These are phyloP conservation scores for Pristionchus mayeri DNA, from an alignment of 2,888 invertebrate species.

Conservation along the genomic window DNA sequence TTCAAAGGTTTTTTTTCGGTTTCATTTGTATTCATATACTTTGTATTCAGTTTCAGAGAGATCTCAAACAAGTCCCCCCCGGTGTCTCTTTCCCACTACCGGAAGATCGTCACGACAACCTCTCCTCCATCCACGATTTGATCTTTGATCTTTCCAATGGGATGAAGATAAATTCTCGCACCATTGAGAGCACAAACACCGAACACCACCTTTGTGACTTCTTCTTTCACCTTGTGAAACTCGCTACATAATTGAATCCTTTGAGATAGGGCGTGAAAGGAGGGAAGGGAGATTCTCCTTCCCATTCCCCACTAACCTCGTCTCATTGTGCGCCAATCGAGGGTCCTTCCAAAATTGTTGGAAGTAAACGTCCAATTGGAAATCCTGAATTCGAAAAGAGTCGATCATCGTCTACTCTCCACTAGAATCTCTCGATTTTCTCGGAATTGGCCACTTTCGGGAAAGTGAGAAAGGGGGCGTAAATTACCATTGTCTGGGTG, in stretches of 20 bases:
- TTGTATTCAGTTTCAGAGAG: not conserved
- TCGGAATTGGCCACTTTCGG: too few relatives aligned
- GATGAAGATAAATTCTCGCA: not conserved
- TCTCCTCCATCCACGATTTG: not conserved
- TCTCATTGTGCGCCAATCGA: slow-evolving; percentile 72
- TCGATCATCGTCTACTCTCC: not conserved
- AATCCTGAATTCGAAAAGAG: slow-evolving; percentile 61
- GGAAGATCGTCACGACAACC: not conserved
- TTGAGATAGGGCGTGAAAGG: not conserved
- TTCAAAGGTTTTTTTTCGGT: not conserved
- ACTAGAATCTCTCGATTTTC: not conserved
- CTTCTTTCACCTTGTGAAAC: too few relatives aligned
- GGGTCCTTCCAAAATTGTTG: slow-evolving; percentile 75
- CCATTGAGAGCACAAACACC: not conserved
- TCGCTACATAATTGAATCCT: not conserved
- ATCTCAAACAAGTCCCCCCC: slow-evolving; percentile 45
- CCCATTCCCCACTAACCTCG: slow-evolving; percentile 52
- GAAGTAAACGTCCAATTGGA: slow-evolving; percentile 76
- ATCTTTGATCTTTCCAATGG: too few relatives aligned
- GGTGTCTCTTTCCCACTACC: not conserved
- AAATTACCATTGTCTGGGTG: slow-evolving; percentile 74
- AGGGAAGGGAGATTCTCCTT: not conserved
- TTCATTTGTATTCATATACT: slow-evolving; percentile 33
- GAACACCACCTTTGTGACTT: not conserved
- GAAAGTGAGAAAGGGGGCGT: not conserved